Percentiles rank a stretch among this genome's conserved stretches.
phyloP scores from a whole-genome alignment of 2,113 vertebrate genomes.

The Scartelaos histophorus region DNA sequence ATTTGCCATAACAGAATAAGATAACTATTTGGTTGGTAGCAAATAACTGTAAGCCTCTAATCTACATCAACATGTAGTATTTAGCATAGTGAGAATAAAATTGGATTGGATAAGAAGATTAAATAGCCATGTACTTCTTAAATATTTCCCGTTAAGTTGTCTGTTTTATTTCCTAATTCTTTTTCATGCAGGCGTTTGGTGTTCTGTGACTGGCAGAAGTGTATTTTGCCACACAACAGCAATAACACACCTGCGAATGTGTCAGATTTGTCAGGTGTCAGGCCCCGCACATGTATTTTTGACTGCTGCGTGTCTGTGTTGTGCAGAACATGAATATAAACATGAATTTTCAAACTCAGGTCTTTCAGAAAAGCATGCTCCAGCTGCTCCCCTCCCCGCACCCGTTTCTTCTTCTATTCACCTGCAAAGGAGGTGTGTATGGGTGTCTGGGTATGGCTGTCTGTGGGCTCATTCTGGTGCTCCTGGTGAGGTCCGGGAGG shows the following conservation, averaged over 20 bases:
- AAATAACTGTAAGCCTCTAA: background rate
- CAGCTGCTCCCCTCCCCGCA: slow-evolving; percentile 50
- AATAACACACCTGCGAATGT: slow-evolving; percentile 20
- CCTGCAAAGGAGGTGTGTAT: slow-evolving; percentile 74
- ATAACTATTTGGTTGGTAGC: background rate
- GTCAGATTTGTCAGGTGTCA: slow-evolving; percentile 56
- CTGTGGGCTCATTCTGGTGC: slow-evolving; percentile 37
- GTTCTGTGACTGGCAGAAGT: slow-evolving; percentile 12
- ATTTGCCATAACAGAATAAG: background rate
- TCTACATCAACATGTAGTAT: background rate
- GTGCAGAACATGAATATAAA: slow-evolving; percentile 66
- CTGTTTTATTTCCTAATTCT: background rate
- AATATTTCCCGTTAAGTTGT: background rate
- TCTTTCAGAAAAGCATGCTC: slow-evolving; percentile 26
- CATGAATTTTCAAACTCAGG: slow-evolving; percentile 43
- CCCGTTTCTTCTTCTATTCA: slow-evolving; percentile 47
- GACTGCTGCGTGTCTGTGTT: slow-evolving; percentile 57
- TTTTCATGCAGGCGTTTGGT: background rate
- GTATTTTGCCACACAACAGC: slow-evolving; percentile 8
- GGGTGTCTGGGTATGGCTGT: slow-evolving; percentile 40
- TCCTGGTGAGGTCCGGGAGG: slow-evolving; percentile 39
- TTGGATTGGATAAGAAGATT: background rate
- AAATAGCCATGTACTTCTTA: background rate
- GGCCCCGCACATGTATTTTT: slow-evolving; percentile 45
- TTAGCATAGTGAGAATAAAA: background rate